These are phyloP conservation scores for Chionoecetes opilio DNA, from an alignment of 1,140 invertebrate genomes.

Conservation along the genomic window DNA sequence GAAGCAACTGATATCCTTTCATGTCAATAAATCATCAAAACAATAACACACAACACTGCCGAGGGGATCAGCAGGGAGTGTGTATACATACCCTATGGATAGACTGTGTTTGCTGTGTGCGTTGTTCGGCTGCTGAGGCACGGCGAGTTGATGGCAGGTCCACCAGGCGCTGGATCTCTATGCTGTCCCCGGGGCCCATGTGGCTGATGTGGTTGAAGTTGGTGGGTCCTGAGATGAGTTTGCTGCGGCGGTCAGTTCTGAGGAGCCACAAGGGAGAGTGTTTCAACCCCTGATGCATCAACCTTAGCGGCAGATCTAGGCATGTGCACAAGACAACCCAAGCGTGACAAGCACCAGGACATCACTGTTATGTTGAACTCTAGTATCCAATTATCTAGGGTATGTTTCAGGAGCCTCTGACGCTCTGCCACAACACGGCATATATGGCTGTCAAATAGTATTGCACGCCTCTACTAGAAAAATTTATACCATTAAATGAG, in stretches of 20 bases:
- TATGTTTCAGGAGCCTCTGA: neutral
- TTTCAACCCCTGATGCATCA: neutral
- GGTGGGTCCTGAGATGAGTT: slow-evolving; percentile 98
- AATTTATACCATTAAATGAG: neutral
- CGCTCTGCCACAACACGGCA: slow-evolving; percentile 3
- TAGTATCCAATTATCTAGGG: neutral
- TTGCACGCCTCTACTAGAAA: neutral
- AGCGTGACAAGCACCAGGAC: slow-evolving; percentile 65
- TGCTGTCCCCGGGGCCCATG: slow-evolving; percentile 98
- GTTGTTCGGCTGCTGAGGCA: slow-evolving; percentile 88
- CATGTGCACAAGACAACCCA: slow-evolving; percentile 6
- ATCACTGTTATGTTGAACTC: neutral
- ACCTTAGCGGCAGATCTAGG: neutral
- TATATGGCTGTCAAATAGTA: neutral
- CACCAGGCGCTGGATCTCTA: slow-evolving; percentile 95
- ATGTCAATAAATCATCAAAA: too few relatives aligned
- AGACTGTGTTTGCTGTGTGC: slow-evolving; percentile 82
- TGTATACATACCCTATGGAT: slow-evolving; percentile 78
- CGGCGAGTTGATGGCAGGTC: slow-evolving; percentile 94
- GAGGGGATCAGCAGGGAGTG: neutral
- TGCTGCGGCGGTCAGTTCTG: slow-evolving; percentile 92
- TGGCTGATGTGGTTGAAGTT: slow-evolving; percentile 99
- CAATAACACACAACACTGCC: neutral
- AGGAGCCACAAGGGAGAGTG: neutral
- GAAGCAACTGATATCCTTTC: too few relatives aligned